phyloP scores from a whole-genome alignment of 1,140 invertebrate genomes.

The Charaxes varanes region DNA sequence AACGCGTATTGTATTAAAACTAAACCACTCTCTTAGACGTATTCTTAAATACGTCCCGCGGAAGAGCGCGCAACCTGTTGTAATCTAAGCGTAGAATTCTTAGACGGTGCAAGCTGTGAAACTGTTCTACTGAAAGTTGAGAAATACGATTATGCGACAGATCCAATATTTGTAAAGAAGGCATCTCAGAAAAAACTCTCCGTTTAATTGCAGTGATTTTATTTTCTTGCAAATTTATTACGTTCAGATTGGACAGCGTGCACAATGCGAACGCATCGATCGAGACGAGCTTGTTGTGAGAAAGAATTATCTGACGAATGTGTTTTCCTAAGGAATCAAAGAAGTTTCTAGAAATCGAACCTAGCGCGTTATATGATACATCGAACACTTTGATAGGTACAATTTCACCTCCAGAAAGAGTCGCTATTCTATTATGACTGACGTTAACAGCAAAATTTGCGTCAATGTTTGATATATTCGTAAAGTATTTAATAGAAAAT shows the following conservation, averaged over 20 bases:
- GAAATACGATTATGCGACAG: constrained; percentile 60
- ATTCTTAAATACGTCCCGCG: constrained; percentile 84
- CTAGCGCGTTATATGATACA: constrained; percentile 79
- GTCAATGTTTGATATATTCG: constrained; percentile 75
- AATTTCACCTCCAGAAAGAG: constrained; percentile 74
- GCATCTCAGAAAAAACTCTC: constrained; percentile 31
- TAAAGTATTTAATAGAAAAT: constrained; percentile 79
- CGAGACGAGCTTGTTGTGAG: constrained; percentile 80
- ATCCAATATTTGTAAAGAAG: constrained; percentile 39
- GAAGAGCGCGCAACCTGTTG: constrained; percentile 83
- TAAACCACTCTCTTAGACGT: too few relatives aligned
- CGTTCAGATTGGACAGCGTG: constrained; percentile 78
- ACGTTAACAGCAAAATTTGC: constrained; percentile 78
- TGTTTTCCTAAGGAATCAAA: constrained; percentile 75
- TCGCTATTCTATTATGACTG: constrained; percentile 78
- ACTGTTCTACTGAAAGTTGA: constrained; percentile 82
- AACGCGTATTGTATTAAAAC: too few relatives aligned
- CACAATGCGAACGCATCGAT: constrained; percentile 82
- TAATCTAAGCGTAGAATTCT: constrained; percentile 81
- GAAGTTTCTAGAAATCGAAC: constrained; percentile 75
- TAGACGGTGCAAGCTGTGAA: constrained; percentile 81
- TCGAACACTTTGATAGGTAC: constrained; percentile 79
- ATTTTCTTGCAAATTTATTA: constrained; percentile 82
- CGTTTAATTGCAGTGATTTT: constrained; percentile 76
- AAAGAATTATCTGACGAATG: constrained; percentile 77